phyloP scores from a whole-genome alignment of 2,888 invertebrate genomes.

The Molanna angustata region DNA sequence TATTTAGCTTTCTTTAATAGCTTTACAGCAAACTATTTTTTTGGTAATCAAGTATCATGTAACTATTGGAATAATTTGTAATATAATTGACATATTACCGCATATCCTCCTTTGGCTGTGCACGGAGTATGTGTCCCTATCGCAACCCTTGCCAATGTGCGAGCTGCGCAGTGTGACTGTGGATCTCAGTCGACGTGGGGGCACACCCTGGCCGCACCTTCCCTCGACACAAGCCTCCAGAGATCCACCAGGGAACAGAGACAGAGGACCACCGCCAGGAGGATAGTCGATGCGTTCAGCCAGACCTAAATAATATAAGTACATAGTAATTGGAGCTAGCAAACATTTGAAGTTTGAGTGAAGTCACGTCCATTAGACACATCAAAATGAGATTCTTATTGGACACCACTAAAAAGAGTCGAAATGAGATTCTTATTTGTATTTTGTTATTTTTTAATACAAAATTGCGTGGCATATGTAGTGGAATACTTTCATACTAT shows the following conservation, averaged over 20 bases:
- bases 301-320: conserved; percentile 55
- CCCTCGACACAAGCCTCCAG: conserved; percentile 88
- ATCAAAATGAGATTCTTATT: not conserved
- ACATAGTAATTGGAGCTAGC: no score
- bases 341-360: no score
- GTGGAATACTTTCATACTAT: no score
- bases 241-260: conserved; percentile 81
- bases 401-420: not conserved
- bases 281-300: conserved; percentile 85
- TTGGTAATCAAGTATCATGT: no score
- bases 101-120: conserved; percentile 82
- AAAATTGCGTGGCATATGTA: no score
- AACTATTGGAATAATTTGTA: no score
- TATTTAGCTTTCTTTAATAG: no score
- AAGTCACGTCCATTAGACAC: no score
- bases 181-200: conserved; percentile 58
- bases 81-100: no score
- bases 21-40: no score
- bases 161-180: conserved; percentile 71
- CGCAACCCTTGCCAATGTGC: conserved; percentile 94
- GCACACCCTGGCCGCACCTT: conserved; percentile 81
- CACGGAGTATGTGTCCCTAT: conserved; percentile 88
- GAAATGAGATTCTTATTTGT: no score
- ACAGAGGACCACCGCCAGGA: conserved; percentile 76
- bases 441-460: no score